Evolutionary conservation across 2,797 vertebrate genomes (phyloP).

Genomic region (Heteromormyrus szaboi): DNA sequence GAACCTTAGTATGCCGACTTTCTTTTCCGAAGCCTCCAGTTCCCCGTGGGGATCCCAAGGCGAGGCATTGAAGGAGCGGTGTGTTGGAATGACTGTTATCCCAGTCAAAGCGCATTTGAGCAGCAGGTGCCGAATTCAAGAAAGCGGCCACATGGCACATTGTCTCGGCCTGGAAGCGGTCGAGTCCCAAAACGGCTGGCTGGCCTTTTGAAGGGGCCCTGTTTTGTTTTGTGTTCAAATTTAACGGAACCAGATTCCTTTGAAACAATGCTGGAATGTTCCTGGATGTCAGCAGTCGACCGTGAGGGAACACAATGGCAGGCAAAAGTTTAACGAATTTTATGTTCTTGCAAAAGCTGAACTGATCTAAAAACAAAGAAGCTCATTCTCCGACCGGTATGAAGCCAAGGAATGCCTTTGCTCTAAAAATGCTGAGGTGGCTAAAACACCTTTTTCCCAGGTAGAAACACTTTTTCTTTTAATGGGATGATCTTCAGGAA

Average conservation of each 20-base stretch:
- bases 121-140: conserved; percentile 31
- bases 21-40: conserved; percentile 61
- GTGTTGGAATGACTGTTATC: conserved; percentile 22
- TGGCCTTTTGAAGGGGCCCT: not conserved
- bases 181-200: conserved; percentile 2
- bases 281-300: not conserved
- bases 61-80: not conserved
- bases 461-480: not conserved
- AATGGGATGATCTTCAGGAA: not conserved
- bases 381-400: not conserved
- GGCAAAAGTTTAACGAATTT: not conserved
- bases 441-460: not conserved
- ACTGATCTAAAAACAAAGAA: not conserved
- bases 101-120: conserved; percentile 27
- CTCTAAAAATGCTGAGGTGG: not conserved
- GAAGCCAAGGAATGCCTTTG: not conserved
- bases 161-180: conserved; percentile 17
- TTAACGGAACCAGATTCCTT: not conserved
- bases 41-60: conserved; percentile 50
- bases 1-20: conserved; percentile 49
- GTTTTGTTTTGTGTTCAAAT: conserved; percentile 3
- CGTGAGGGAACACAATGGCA: not conserved
- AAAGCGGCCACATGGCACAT: not conserved
- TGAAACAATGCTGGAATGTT: not conserved
- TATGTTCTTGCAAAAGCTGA: not conserved